Conservation (phyloP, 2,113 vertebrate species). For the Otolemur garnettii region DNA sequence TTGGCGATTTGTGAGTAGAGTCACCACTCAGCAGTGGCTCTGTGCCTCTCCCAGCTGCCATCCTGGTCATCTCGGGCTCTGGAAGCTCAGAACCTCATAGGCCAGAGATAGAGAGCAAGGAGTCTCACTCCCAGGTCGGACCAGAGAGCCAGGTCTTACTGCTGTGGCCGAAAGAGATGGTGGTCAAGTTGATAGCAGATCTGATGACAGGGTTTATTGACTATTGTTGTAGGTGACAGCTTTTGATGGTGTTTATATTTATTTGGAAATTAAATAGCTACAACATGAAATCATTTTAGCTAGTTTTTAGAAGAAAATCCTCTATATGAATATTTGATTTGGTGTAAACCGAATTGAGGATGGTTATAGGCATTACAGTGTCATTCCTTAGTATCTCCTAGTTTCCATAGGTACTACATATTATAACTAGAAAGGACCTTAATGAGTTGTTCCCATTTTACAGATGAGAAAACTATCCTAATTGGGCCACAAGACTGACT, state of each 20-base stretch:
- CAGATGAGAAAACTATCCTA: background rate
- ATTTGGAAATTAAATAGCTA: background rate
- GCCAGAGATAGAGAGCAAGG: background rate
- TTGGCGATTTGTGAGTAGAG: background rate
- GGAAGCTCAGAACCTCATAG: fast-evolving
- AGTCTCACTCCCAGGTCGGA: no score
- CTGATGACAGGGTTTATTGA: background rate
- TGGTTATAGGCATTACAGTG: background rate
- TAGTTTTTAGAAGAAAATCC: background rate
- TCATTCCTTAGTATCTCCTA: background rate
- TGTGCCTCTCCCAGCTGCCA: no score
- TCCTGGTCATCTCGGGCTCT: background rate
- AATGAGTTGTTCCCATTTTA: background rate
- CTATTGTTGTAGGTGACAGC: background rate
- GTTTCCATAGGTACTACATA: background rate
- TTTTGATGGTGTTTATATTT: background rate
- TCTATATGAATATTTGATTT: background rate
- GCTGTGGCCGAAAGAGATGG: fast-evolving
- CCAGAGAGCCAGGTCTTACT: background rate
- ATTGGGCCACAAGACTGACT: background rate
- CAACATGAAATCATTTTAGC: background rate
- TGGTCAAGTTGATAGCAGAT: background rate
- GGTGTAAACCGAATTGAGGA: background rate
- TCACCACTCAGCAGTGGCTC: background rate
- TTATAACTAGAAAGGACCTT: background rate